Base-by-base conservation (phyloP, 1,140 invertebrate genomes). In the Antheraea pernyi region DNA sequence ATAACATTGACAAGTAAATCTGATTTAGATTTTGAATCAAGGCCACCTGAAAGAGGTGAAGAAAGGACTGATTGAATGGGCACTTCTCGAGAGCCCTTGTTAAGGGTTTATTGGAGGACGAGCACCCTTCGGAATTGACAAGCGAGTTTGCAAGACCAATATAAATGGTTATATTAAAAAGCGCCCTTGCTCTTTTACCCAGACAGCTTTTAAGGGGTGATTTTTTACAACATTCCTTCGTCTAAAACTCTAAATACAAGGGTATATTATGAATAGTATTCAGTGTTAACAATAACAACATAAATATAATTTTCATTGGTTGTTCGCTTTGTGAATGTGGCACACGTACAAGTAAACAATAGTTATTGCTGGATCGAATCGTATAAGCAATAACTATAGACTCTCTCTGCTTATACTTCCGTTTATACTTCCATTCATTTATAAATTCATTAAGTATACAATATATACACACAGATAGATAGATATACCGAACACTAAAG, bases 181-280 rank as follows among this genome's bases (percentile, higher is more conserved):
- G 73, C 81, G 81, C 83, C 85, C 84, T 84, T 91, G 89, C 88
- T 86, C 88, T 91, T 91, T 91, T 89, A 80, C 78, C 80, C 75
- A 69, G 71, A 77, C 78, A 79, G 76, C 80, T 83, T 78, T 82
- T 70, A 62, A 77, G 77, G 71, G 71, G 68, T 83, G 76, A 72
- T 77, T 75, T 62, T 69, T 61, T 78, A 71, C 82, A 87, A 86
- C 83, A 83, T 85, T 82, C 69, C 76, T 77, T 75, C 65, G 71
- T 62, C 60, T 37, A 18, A 30, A 30, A 30, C 22, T n/a, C n/a
- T 30, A 30, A 22, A 62, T 68, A 68, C 53, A 68, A 72, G 76
- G 75, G 73, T 73, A 66, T 77, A 81, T 82, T 82, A 74, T 75
- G 67, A 74, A 72, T 81, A 78, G 78, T 76, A 66, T 76, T 74